Base-by-base conservation (phyloP, 2,888 invertebrate genomes). In the Chirona hameri region DNA sequence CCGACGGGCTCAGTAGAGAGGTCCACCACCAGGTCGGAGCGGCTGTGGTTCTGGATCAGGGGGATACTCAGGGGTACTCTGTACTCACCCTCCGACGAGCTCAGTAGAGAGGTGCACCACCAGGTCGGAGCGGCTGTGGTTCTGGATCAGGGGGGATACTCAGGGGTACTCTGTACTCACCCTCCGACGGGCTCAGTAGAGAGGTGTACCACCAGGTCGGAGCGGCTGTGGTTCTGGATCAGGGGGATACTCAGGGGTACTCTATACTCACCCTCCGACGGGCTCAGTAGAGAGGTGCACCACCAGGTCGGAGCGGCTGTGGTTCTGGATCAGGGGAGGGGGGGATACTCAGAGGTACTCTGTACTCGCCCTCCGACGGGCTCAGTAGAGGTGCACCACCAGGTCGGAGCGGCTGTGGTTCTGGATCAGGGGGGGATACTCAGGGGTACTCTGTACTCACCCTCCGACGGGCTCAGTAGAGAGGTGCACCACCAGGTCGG, bases 291-390 rank as follows among this genome's bases (percentile, higher is more conserved):
- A n/a, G 69, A n/a, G 69, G 27, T 69, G 27, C 7, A 69, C n/a
- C 69, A 69, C 27, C 69, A n/a, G n/a, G 69, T 69, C n/a, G 69
- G 69, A n/a, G n/a, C n/a, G n/a, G 69, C n/a, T 69, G 27, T n/a
- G 69, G 27, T n/a, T n/a, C 27, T 69, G n/a, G n/a, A n/a, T n/a
- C n/a, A n/a, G n/a, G n/a, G n/a, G n/a, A n/a, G n/a, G n/a, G n/a
- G n/a, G n/a, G n/a, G n/a, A n/a, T n/a, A n/a, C n/a, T n/a, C n/a
- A n/a, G n/a, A n/a, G n/a, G n/a, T n/a, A n/a, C n/a, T n/a, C 39
- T 7, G 39, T 52, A 52, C 52, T 52, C 52, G 10, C 52, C 52
- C 18, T 12, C 52, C 52, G 15, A 52, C 52, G 18, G 52, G 52
- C 10, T 7, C 52, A 21, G 29, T 39, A 1, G 39, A 31, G 76